Base-by-base conservation (phyloP, 2,113 vertebrate genomes). In the Syrmaticus mikado region DNA sequence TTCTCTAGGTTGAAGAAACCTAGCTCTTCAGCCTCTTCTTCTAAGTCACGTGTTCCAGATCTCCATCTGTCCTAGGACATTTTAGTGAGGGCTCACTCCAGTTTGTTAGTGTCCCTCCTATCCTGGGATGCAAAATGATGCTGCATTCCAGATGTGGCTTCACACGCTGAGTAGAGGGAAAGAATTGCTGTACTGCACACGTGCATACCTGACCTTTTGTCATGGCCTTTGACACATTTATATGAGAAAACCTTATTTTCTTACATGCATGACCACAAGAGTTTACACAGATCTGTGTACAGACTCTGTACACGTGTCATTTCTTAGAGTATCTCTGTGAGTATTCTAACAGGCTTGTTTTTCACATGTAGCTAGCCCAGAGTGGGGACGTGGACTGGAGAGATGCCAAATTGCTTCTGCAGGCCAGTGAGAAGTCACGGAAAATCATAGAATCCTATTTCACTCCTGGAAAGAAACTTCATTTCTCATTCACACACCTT, bases 401-500 rank as follows among this genome's bases (percentile, higher is more conserved):
- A 65, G 98, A 98, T 0, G 98, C 98, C 57, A 98, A 91, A 81
- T 95, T 99, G 76, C 94, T 99, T 50, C 98, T 99, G 83, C 98
- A 99, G 94, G 98, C 98, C 60, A 99, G 99, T 4, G 99, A 99
- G 94, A 98, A 99, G 34, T 98, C 96, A 3, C 94, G 97, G 80
- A 93, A 84, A 53, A 97, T 99, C 80, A 96, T 99, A 10, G 98
- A 99, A 92, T 98, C 99, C 48, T 99, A 99, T 95, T 99, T 99
- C 90, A 98, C 98, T 90, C 99, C 98, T 25, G 98, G 98, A 11
- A 97, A 98, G 15, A 97, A 94, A 45, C 98, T 99, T 36, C 98
- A 98, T 58, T 98, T 99, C 83, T 98, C 99, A 18, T 99, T 99
- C 97, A 98, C 99, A 5, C 99, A 99, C 97, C 98, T 99, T 53